phyloP scores from a whole-genome alignment of 2,797 vertebrate species.

The Fistularia commersonii region DNA sequence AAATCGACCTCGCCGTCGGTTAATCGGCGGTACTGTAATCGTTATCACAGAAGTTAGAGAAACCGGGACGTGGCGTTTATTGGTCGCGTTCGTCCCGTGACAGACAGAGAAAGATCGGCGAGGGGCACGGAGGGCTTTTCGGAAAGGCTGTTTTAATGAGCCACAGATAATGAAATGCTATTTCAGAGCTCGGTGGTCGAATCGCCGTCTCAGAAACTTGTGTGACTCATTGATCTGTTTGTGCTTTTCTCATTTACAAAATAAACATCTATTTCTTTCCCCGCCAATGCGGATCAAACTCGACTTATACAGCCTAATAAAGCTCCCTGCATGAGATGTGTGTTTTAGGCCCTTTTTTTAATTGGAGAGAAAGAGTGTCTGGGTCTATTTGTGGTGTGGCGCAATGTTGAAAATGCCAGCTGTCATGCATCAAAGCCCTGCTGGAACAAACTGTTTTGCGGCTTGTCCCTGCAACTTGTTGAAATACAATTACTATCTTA shows the following conservation, averaged over 20 bases:
- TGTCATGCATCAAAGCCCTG: conserved; percentile 69
- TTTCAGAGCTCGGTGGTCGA: conserved; percentile 45
- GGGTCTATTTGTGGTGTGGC: conserved; percentile 78
- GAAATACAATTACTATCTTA: conserved; percentile 43
- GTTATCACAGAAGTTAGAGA: conserved; percentile 20
- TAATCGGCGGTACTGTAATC: background rate
- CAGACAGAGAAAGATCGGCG: conserved; percentile 29
- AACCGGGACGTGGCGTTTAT: background rate
- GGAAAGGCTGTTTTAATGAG: conserved; percentile 57
- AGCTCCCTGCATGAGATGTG: conserved; percentile 52
- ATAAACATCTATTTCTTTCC: conserved; percentile 53
- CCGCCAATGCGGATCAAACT: conserved; percentile 49
- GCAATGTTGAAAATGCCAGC: conserved; percentile 82
- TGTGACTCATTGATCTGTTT: conserved; percentile 50
- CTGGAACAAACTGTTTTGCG: conserved; percentile 64
- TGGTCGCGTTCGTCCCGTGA: conserved; percentile 22
- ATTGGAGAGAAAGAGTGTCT: conserved; percentile 75
- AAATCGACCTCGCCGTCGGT: background rate
- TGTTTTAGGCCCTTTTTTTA: conserved; percentile 66
- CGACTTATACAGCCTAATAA: conserved; percentile 61
- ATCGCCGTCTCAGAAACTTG: conserved; percentile 41
- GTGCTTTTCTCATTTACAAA: conserved; percentile 59
- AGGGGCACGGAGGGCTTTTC: conserved; percentile 41
- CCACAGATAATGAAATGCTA: conserved; percentile 61
- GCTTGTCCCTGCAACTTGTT: conserved; percentile 52